Evolutionary conservation across 2,888 invertebrate species (phyloP).

Genomic region (Ecliptopera silaceata): DNA sequence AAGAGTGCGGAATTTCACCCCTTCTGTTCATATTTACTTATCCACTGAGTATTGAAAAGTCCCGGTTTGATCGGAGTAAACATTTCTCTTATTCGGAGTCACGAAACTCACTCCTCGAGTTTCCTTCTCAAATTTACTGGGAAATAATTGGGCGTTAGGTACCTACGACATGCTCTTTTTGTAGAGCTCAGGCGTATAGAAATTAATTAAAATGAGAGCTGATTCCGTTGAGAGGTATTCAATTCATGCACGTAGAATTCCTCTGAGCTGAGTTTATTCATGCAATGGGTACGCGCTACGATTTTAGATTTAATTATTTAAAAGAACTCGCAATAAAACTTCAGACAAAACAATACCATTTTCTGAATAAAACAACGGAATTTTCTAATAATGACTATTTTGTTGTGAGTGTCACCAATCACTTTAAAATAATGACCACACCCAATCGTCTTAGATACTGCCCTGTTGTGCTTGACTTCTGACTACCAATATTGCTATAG

Average conservation of each 20-base stretch:
- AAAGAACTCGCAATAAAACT: too few relatives aligned
- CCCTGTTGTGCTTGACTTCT: too few relatives aligned
- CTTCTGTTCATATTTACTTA: conserved; percentile 30
- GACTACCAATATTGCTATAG: too few relatives aligned
- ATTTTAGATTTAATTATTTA: too few relatives aligned
- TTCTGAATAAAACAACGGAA: too few relatives aligned
- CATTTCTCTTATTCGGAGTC: conserved; percentile 38
- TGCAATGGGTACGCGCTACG: neutral
- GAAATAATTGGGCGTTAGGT: conserved; percentile 25
- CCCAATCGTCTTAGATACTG: too few relatives aligned
- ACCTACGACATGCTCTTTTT: conserved; percentile 21
- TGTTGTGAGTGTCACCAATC: too few relatives aligned
- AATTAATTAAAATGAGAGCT: conserved; percentile 14
- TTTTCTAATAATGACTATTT: too few relatives aligned
- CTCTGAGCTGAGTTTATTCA: neutral
- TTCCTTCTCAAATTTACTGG: conserved; percentile 26
- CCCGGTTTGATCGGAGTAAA: conserved; percentile 29
- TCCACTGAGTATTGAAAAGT: conserved; percentile 23
- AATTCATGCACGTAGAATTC: neutral
- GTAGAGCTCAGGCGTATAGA: conserved; percentile 6
- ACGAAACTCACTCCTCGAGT: conserved; percentile 40
- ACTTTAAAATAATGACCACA: too few relatives aligned
- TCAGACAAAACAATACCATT: too few relatives aligned
- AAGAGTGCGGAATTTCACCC: conserved; percentile 24
- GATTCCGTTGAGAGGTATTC: conserved; percentile 8